Percentiles rank a stretch among this genome's conserved stretches.
phyloP scores from a whole-genome alignment of 2,797 vertebrate species.

The Cynodonichthys magdalenae region DNA sequence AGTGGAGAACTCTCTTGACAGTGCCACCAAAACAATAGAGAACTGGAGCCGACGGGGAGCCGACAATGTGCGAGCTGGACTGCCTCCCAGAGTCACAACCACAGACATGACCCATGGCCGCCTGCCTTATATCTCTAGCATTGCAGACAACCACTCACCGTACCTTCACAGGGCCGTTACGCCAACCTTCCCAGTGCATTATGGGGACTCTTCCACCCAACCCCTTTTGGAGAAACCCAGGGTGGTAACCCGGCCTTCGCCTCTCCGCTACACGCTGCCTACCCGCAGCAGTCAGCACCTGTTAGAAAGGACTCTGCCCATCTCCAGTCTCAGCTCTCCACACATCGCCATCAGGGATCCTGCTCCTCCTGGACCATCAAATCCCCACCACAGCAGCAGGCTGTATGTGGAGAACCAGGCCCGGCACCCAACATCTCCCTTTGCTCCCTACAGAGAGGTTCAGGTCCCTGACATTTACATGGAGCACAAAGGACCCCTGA shows the following conservation, averaged over 20 bases:
- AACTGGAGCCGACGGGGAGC: constrained; percentile 87
- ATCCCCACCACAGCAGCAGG: constrained; percentile 68
- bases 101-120: constrained; percentile 67
- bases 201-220: constrained; percentile 63
- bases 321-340: constrained; percentile 83
- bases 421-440: constrained; percentile 72
- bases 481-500: constrained; percentile 71
- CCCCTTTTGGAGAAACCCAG: constrained; percentile 76
- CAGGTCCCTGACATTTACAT: constrained; percentile 83
- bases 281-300: constrained; percentile 70
- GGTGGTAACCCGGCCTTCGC: constrained; percentile 61
- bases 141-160: constrained; percentile 77
- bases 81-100: constrained; percentile 68
- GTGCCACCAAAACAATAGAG: constrained; percentile 91
- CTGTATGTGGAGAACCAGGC: constrained; percentile 78
- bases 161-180: constrained; percentile 74
- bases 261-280: constrained; percentile 78
- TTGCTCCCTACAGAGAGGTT: constrained; percentile 77
- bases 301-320: constrained; percentile 79
- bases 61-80: constrained; percentile 71
- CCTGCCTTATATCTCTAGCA: constrained; percentile 80
- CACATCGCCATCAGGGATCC: constrained; percentile 82
- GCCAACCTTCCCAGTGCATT: constrained; percentile 73
- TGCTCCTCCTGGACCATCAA: constrained; percentile 36
- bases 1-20: constrained; percentile 92